These are phyloP conservation scores for Neofelis nebulosa DNA, from an alignment of 2,113 vertebrate genomes.

Conservation along the genomic window DNA sequence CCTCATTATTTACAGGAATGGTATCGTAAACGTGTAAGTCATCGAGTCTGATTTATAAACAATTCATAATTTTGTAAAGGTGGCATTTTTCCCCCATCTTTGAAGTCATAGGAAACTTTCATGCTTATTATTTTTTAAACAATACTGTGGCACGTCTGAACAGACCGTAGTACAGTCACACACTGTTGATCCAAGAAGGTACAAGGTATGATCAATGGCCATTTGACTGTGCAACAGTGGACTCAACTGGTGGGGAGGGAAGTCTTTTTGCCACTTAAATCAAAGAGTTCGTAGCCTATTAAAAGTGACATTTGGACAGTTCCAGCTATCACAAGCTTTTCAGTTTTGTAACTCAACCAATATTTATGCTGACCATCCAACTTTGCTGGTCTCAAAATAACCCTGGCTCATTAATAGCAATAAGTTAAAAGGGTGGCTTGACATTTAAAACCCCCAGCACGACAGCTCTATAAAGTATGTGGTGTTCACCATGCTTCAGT, in stretches of 20 bases:
- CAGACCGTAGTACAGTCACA: neutral
- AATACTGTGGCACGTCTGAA: neutral
- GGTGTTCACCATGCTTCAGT: neutral
- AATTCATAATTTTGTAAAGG: slow-evolving; percentile 87
- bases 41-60: slow-evolving; percentile 90
- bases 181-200: slow-evolving; percentile 54
- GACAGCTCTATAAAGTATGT: neutral
- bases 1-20: slow-evolving; percentile 91
- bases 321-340: neutral
- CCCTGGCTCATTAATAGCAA: slow-evolving; percentile 38
- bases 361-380: neutral
- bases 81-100: slow-evolving; percentile 27
- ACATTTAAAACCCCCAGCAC: slow-evolving; percentile 32
- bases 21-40: slow-evolving; percentile 89
- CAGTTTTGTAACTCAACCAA: neutral
- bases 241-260: neutral
- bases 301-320: neutral
- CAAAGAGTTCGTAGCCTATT: accelerated
- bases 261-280: slow-evolving; percentile 12
- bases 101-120: slow-evolving; percentile 59
- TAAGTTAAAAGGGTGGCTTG: slow-evolving; percentile 13
- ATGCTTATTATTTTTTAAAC: slow-evolving; percentile 71
- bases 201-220: slow-evolving; percentile 55
- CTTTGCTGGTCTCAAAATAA: slow-evolving; percentile 25
- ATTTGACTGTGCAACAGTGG: neutral